Evolutionary conservation across 2,113 vertebrate species (phyloP), one percentile per base, ranked within the genome.

Genomic region (Pipra filicauda): DNA sequence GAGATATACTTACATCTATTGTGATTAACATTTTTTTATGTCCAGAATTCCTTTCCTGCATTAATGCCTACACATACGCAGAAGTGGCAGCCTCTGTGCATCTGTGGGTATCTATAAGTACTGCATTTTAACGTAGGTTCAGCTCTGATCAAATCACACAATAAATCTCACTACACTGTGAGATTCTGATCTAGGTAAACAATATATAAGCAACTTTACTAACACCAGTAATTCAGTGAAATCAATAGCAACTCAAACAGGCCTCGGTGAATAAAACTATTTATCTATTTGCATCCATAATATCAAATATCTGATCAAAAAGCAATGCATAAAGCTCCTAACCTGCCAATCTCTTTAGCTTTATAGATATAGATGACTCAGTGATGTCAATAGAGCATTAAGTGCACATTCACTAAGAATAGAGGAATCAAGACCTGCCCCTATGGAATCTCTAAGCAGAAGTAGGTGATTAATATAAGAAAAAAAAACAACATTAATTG

Each of bases 101-200:
- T 12, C 18, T 41, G 3, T 41, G 6, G 1, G 1, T 52, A 33
- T 39, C 11, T 52, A 12, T 22, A 2, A 43, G 4, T 31, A 22
- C 7, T 59, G 22, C 57, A 59, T 59, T 35, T 35, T 59, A 35
- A 59, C 35, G 57, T 15, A 35, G 35, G 33, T 59, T 58, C 57
- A 23, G 21, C 57, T 58, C 57, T 58, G 33, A 22, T n/a, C 57
- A 59, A 59, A 59, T 59, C 22, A 24, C 9, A 16, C 22, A 59
- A 15, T 24, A 59, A 59, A 22, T 4, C 48, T n/a, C 16, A 8
- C 73, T 70, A 24, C 5, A 6, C 70, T 84, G 18, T 70, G 88
- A 81, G 37, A 33, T 44, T 73, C 67, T 75, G 55, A 35, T 58
- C 49, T 71, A 91, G 67, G 15, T 69, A 84, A 94, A 77, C 9